A percentile compares a stretch with the other conserved stretches of the same genome.
Conservation (phyloP, 2,113 vertebrate species). For the Lophotis ruficrista region DNA sequence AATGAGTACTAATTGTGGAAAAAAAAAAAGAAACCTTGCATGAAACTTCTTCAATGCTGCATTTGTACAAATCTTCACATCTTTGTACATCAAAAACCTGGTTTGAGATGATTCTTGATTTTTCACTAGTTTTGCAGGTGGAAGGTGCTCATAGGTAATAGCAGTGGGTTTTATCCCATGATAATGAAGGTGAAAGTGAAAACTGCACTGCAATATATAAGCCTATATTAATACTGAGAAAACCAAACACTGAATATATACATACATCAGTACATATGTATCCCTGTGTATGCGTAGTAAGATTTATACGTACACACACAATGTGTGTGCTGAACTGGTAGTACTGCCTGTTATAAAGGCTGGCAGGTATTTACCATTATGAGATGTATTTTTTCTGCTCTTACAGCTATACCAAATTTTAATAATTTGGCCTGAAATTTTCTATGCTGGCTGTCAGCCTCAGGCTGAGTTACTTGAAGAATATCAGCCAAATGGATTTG, state of each 20-base stretch:
- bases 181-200: background rate
- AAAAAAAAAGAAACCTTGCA: constrained; percentile 1
- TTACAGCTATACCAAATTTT: background rate
- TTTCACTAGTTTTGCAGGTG: background rate
- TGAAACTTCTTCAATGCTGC: background rate
- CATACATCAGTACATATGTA: background rate
- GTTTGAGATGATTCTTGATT: background rate
- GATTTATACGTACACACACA: background rate
- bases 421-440: constrained; percentile 29
- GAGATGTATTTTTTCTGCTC: background rate
- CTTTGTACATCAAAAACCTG: background rate
- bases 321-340: background rate
- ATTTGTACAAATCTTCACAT: background rate
- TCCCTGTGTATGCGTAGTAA: background rate
- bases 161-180: background rate
- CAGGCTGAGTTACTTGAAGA: constrained; percentile 6
- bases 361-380: background rate
- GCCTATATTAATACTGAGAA: background rate
- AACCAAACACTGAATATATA: background rate
- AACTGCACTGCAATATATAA: background rate
- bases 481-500: constrained; percentile 15
- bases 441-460: constrained; percentile 5
- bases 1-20: constrained; percentile 12
- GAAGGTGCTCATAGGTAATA: background rate
- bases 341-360: background rate